phyloP scores from a whole-genome alignment of 2,797 vertebrate genomes.

The Balearica regulorum region DNA sequence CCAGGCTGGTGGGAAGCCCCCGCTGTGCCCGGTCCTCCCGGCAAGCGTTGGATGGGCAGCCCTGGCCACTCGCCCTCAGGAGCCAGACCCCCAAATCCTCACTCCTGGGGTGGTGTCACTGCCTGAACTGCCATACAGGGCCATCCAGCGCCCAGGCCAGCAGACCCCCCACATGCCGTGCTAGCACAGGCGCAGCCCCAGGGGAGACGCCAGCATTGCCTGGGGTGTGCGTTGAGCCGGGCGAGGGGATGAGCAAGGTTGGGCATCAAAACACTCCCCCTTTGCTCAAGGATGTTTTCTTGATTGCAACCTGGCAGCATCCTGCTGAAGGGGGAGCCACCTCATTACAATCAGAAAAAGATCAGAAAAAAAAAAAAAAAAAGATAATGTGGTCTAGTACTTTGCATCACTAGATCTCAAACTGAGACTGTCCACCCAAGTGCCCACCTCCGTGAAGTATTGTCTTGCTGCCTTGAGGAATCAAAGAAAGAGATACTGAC shows the following conservation, averaged over 20 bases:
- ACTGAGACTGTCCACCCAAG: neutral
- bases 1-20: neutral
- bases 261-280: neutral
- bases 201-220: neutral
- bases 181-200: accelerated
- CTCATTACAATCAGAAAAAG: neutral
- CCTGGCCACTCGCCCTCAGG: neutral
- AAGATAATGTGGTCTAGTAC: neutral
- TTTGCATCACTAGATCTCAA: neutral
- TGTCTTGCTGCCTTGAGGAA: neutral
- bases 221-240: accelerated
- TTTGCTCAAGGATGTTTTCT: neutral
- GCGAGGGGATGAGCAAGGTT: neutral
- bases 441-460: neutral
- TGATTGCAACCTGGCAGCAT: neutral
- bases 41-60: neutral
- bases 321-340: neutral
- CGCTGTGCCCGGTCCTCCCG: accelerated
- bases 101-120: neutral
- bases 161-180: accelerated
- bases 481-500: neutral
- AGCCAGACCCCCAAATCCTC: neutral
- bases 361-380: neutral
- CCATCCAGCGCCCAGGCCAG: neutral
- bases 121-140: accelerated